A percentile compares a stretch with the other conserved stretches of the same genome.
These are phyloP conservation scores for Ahaetulla prasina DNA, from an alignment of 2,113 vertebrate species.

Conservation along the genomic window DNA sequence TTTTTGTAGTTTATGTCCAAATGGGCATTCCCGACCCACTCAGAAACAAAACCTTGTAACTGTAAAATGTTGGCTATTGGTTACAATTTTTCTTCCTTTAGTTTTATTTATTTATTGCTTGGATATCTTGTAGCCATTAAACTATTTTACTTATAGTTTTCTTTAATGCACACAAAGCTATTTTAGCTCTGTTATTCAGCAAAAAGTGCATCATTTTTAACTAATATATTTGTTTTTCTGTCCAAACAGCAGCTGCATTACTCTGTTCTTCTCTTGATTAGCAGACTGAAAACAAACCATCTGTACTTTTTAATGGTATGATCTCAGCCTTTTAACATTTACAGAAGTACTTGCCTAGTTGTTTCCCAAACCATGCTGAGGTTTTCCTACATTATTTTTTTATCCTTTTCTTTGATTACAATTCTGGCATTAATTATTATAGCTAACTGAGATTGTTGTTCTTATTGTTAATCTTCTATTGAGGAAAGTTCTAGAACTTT, in stretches of 20 bases:
- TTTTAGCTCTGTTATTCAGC: not conserved
- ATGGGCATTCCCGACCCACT: not conserved
- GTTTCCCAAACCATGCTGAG: not conserved
- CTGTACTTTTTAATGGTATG: not conserved
- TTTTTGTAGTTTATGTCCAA: not conserved
- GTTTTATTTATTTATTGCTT: not conserved
- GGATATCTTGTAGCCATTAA: not conserved
- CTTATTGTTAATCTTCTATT: not conserved
- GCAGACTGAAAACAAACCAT: not conserved
- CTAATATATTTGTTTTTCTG: not conserved
- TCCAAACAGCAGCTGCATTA: not conserved
- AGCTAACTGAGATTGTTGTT: not conserved
- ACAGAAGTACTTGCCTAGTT: not conserved
- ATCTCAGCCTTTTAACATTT: not conserved
- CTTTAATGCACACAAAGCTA: not conserved
- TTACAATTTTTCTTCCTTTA: not conserved
- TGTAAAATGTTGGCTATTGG: not conserved
- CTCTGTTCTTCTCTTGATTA: not conserved
- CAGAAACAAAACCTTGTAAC: not conserved
- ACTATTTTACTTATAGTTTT: not conserved
- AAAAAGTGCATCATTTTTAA: not conserved
- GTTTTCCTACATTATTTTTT: not conserved
- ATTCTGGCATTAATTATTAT: not conserved
- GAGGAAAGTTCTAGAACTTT: not conserved
- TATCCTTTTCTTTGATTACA: not conserved